A percentile compares a stretch with the other conserved stretches of the same genome.
Evolutionary conservation across 2,888 invertebrate species (phyloP).

Genomic region (Polydrusus pterygomalis): DNA sequence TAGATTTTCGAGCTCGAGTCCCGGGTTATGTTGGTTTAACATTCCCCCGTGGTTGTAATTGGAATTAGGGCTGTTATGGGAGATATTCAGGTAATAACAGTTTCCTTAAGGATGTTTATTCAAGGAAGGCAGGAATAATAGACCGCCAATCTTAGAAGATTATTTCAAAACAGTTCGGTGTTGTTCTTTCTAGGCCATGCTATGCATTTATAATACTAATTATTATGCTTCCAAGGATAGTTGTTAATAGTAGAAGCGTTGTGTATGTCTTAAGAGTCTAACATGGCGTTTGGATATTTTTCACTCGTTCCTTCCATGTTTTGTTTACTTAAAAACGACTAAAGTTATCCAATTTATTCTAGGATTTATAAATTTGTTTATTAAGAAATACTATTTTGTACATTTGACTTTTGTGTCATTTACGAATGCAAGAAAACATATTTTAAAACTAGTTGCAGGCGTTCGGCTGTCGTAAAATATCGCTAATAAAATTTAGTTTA

Average conservation of each 20-base stretch:
- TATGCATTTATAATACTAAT: conserved; percentile 48
- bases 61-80: conserved; percentile 62
- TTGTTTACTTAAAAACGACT: no score
- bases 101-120: conserved; percentile 63
- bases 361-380: no score
- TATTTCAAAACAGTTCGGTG: conserved; percentile 56
- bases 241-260: not conserved
- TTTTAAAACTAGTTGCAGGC: no score
- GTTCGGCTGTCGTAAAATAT: no score
- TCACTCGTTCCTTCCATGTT: no score
- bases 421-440: no score
- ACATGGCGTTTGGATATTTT: no score
- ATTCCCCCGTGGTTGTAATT: conserved; percentile 61
- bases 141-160: conserved; percentile 56
- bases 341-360: no score
- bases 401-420: no score
- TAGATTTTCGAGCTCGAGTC: conserved; percentile 59
- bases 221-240: conserved; percentile 26
- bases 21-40: conserved; percentile 62
- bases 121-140: conserved; percentile 54
- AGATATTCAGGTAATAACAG: conserved; percentile 63
- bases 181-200: conserved; percentile 51
- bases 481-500: no score
- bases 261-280: not conserved
- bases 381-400: no score